Percentiles rank a stretch among this genome's conserved stretches.
Conservation (phyloP, 1,140 invertebrate genomes). For the Diploscapter pachys region DNA sequence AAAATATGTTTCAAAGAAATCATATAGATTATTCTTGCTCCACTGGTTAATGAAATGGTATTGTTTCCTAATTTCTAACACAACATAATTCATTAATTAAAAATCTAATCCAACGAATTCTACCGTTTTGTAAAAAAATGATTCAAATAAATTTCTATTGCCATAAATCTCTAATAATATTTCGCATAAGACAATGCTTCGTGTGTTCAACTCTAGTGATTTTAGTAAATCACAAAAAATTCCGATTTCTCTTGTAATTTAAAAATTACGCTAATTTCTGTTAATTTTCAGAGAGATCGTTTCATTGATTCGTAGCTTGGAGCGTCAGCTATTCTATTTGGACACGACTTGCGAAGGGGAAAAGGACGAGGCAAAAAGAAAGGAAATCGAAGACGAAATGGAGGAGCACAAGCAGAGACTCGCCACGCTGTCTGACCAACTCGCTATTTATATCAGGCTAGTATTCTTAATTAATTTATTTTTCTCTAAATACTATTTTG, state of each 20-base stretch:
- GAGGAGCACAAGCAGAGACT: conserved; percentile 85
- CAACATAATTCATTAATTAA: background rate
- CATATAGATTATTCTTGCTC: background rate
- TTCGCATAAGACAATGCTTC: no score
- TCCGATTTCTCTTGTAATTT: background rate
- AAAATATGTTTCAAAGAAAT: background rate
- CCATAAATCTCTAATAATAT: no score
- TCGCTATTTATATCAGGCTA: conserved; percentile 65
- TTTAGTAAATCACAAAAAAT: background rate
- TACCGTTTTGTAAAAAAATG: background rate
- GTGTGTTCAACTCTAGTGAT: no score
- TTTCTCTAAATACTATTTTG: no score
- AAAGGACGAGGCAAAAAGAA: conserved; percentile 8
- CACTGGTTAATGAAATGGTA: background rate
- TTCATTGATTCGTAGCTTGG: conserved; percentile 45
- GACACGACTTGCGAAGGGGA: conserved; percentile 29
- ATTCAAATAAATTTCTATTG: background rate
- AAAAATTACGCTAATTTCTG: conserved; percentile 54
- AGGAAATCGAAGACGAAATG: conserved; percentile 64
- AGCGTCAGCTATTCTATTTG: conserved; percentile 54
- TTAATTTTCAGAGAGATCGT: conserved; percentile 54
- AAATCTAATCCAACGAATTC: background rate
- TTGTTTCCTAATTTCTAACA: background rate
- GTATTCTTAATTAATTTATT: no score
- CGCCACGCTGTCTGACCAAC: conserved; percentile 79